A percentile compares a stretch with the other conserved stretches of the same genome.
Evolutionary conservation across 2,888 invertebrate genomes (phyloP).

Genomic region (Phymatocera aterrima): DNA sequence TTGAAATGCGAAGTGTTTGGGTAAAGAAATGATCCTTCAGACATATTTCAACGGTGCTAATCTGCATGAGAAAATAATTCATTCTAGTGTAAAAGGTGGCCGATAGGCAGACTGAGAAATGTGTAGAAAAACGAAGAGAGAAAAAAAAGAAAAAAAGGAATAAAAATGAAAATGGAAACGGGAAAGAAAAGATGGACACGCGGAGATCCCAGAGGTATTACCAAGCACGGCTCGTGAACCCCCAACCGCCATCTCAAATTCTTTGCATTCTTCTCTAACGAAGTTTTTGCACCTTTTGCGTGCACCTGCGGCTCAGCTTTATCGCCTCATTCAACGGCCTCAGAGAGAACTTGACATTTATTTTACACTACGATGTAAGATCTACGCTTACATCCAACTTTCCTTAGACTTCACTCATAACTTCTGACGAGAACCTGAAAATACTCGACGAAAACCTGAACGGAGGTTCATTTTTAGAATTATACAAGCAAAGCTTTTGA

Average conservation of each 20-base stretch:
- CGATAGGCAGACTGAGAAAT: slow-evolving; percentile 33
- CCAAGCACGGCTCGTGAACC: slow-evolving; percentile 2
- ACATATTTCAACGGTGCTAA: slow-evolving; percentile 55
- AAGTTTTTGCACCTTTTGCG: slow-evolving; percentile 66
- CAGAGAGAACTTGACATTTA: slow-evolving; percentile 30
- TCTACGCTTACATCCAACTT: slow-evolving; percentile 8
- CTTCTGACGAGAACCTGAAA: slow-evolving; percentile 9
- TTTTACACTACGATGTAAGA: slow-evolving; percentile 30
- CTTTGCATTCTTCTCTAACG: slow-evolving; percentile 66
- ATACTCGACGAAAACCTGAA: neutral
- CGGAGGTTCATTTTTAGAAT: slow-evolving; percentile 8
- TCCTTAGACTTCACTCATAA: neutral
- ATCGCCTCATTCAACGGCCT: slow-evolving; percentile 27
- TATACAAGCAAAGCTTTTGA: neutral
- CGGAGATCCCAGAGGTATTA: slow-evolving; percentile 41
- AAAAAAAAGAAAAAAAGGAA: slow-evolving; percentile 52
- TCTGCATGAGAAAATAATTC: slow-evolving; percentile 67
- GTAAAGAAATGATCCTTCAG: slow-evolving; percentile 9
- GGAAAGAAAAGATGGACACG: slow-evolving; percentile 56
- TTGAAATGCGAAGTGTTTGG: slow-evolving; percentile 33
- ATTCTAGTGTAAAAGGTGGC: slow-evolving; percentile 44
- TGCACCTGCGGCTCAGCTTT: slow-evolving; percentile 57
- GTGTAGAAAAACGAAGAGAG: slow-evolving; percentile 48
- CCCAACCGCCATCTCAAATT: slow-evolving; percentile 60
- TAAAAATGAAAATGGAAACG: slow-evolving; percentile 49